Conservation (phyloP, 2,113 vertebrate species). For the Corythornis madagascariensis region DNA sequence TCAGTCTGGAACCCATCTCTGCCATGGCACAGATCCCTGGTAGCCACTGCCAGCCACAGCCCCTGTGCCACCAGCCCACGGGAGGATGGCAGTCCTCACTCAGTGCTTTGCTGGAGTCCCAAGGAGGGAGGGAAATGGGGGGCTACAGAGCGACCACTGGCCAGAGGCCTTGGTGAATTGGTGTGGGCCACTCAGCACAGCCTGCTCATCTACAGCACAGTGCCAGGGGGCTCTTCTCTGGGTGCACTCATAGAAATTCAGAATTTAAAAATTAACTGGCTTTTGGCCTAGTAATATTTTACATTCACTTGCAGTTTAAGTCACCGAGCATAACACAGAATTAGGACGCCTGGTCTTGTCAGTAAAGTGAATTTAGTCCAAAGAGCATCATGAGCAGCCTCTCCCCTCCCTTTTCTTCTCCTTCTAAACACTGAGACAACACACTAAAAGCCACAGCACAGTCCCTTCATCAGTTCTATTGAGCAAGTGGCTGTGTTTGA, state of each 20-base stretch:
- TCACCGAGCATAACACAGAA: not conserved
- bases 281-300: not conserved
- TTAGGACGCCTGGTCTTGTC: not conserved
- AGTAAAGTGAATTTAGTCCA: not conserved
- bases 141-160: not conserved
- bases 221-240: not conserved
- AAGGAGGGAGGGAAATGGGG: not conserved
- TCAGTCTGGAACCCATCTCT: not conserved
- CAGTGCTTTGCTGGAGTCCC: not conserved
- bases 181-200: not conserved
- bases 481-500: not conserved
- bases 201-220: not conserved
- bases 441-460: not conserved
- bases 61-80: not conserved
- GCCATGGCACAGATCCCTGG: not conserved
- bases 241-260: not conserved
- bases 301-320: not conserved
- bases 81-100: not conserved
- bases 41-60: not conserved
- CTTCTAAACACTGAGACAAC: not conserved
- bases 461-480: not conserved
- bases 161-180: not conserved
- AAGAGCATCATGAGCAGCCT: not conserved
- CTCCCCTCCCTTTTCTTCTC: not conserved
- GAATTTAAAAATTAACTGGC: not conserved